Conservation (phyloP, 2,888 invertebrate genomes). For the Andrena minutula region DNA sequence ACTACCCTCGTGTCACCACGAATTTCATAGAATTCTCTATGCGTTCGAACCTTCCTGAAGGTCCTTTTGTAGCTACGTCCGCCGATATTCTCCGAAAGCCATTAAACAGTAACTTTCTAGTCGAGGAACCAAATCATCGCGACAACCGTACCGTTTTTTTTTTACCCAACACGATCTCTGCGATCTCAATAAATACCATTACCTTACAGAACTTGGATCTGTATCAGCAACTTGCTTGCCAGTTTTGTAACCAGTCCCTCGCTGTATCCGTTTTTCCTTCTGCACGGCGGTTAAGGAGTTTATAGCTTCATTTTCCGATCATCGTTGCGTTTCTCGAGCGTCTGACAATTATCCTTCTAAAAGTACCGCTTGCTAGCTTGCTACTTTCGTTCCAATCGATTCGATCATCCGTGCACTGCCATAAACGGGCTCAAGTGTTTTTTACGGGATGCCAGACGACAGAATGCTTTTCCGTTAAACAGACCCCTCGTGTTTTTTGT, state of each 20-base stretch:
- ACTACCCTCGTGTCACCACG: neutral
- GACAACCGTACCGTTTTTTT: neutral
- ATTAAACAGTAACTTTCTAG: slow-evolving; percentile 41
- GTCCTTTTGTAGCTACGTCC: slow-evolving; percentile 4
- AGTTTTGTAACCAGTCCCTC: neutral
- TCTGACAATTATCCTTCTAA: neutral
- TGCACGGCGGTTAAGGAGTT: slow-evolving; percentile 54
- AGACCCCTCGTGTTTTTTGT: too few species aligned
- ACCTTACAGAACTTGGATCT: slow-evolving; percentile 41
- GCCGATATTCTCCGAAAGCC: slow-evolving; percentile 12
- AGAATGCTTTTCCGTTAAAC: too few species aligned
- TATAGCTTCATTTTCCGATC: slow-evolving; percentile 75
- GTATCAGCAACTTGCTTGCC: slow-evolving; percentile 10
- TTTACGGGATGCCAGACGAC: neutral
- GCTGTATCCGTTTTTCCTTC: neutral
- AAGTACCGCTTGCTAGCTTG: neutral
- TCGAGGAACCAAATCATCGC: slow-evolving; percentile 18
- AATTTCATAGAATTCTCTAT: slow-evolving; percentile 4
- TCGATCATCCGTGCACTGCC: neutral
- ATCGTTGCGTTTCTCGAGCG: slow-evolving; percentile 2
- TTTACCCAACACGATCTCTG: slow-evolving; percentile 3
- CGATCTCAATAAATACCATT: slow-evolving; percentile 35
- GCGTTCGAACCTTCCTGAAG: slow-evolving; percentile 2
- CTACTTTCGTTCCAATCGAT: slow-evolving; percentile 5
- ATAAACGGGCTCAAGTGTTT: neutral